A percentile compares a stretch with the other conserved stretches of the same genome.
These are phyloP conservation scores for Drosophila ercepeae DNA, from an alignment of 1,140 invertebrate species.

Conservation along the genomic window DNA sequence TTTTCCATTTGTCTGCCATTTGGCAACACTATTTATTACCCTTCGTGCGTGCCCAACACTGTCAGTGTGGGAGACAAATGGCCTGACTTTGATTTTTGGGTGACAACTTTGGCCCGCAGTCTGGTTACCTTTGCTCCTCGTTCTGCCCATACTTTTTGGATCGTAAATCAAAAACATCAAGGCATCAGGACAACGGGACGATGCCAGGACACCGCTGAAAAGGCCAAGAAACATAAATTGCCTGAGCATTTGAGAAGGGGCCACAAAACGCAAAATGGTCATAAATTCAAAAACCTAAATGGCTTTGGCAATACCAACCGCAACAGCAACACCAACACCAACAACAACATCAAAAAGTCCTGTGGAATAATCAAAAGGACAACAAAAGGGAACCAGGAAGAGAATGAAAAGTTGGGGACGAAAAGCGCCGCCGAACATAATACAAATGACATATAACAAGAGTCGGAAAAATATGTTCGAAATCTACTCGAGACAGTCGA, in stretches of 20 bases:
- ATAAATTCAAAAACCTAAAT: slow-evolving; percentile 76
- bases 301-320: slow-evolving; percentile 66
- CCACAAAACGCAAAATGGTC: slow-evolving; percentile 74
- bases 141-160: background rate
- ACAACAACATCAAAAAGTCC: too few relatives aligned
- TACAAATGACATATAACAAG: slow-evolving; percentile 76
- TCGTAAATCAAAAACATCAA: slow-evolving; percentile 60
- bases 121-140: background rate
- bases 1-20: slow-evolving; percentile 5
- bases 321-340: slow-evolving; percentile 7
- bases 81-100: slow-evolving; percentile 17
- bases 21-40: slow-evolving; percentile 17
- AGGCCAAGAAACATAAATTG: slow-evolving; percentile 68
- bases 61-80: slow-evolving; percentile 5
- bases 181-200: background rate
- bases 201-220: slow-evolving; percentile 18
- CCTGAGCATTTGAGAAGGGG: slow-evolving; percentile 42
- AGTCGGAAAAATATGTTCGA: slow-evolving; percentile 72
- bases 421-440: slow-evolving; percentile 38
- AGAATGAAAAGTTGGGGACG: background rate
- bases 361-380: slow-evolving; percentile 18
- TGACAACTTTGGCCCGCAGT: slow-evolving; percentile 13
- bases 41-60: slow-evolving; percentile 15
- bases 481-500: slow-evolving; percentile 73
- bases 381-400: background rate